Evolutionary conservation across 2,113 vertebrate species (phyloP), one percentile per base, ranked within the genome.

Genomic region (Spilogale gracilis): DNA sequence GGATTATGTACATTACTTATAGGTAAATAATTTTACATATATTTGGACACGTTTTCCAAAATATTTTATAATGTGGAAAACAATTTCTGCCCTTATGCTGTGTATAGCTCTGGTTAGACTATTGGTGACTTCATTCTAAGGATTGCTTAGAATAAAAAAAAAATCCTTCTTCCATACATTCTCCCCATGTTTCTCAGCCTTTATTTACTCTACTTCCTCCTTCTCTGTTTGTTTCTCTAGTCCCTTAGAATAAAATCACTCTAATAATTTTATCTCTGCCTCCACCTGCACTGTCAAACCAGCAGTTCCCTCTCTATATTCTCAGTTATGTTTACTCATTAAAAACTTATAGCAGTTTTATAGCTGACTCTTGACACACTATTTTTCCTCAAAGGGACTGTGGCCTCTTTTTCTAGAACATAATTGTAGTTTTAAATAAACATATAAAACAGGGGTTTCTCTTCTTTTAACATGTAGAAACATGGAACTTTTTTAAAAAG

Each of bases 371-470:
- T 88, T 84, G 61, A 97, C 65, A 81, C 63, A 74, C 61, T 73
- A 32, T 58, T 85, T 96, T 30, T 76, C 56, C 78, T 88, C 5
- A 52, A 88, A 91, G n/a, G 60, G 56, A 25, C 5, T 69, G n/a
- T 96, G n/a, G 9, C 25, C 20, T 4, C 20, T 43, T 89, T 74
- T 79, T 9, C 18, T 80, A 80, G 50, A 93, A 85, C 52, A 84
- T 85, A 96, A 93, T 91, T 73, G 11, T 32, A 83, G 81, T 96
- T 94, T 93, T 80, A 82, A 83, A 94, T 95, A 96, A 79, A 84
- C 23, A 13, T 83, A 94, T 92, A 23, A 76, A 76, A 48, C 45
- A 27, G 13, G 48, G 43, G 48, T 23, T 76, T 76, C 45, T 27
- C 63, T 76, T 76, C 9, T 74, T 48, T 76, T 48, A 95, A 82